Evolutionary conservation across 2,797 vertebrate genomes (phyloP).

Genomic region (Diplodus puntazzo): DNA sequence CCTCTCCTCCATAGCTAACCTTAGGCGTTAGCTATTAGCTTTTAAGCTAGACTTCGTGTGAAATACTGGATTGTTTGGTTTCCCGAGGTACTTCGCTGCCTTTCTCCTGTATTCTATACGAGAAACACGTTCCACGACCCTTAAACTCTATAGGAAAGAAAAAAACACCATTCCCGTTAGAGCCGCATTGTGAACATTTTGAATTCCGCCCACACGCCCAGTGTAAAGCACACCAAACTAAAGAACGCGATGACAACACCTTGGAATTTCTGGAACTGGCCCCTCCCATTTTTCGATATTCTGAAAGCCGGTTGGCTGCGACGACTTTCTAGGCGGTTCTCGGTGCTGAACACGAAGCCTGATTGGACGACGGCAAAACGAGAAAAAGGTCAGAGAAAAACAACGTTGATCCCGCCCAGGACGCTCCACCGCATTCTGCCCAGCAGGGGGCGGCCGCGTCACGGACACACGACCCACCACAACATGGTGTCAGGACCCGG

Average conservation of each 20-base stretch:
- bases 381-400: slow-evolving; percentile 73
- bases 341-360: not conserved
- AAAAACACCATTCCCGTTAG: slow-evolving; percentile 29
- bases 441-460: slow-evolving; percentile 60
- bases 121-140: slow-evolving; percentile 12
- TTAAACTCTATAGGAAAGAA: not conserved
- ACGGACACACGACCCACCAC: not conserved
- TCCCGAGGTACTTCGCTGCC: not conserved
- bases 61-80: slow-evolving; percentile 14
- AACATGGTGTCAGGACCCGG: not conserved
- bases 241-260: slow-evolving; percentile 80
- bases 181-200: slow-evolving; percentile 65
- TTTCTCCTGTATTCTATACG: not conserved
- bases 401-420: slow-evolving; percentile 51
- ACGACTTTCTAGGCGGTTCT: not conserved
- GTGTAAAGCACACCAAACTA: slow-evolving; percentile 60
- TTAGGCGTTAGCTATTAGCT: slow-evolving; percentile 62
- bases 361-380: slow-evolving; percentile 70
- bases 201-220: slow-evolving; percentile 30
- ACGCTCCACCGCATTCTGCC: slow-evolving; percentile 39
- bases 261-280: slow-evolving; percentile 64
- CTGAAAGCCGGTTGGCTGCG: slow-evolving; percentile 56
- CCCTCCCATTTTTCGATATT: slow-evolving; percentile 48
- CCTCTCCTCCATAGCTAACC: slow-evolving; percentile 90
- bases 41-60: slow-evolving; percentile 44